phyloP scores from a whole-genome alignment of 2,888 invertebrate species.

The Colletes collaris region DNA sequence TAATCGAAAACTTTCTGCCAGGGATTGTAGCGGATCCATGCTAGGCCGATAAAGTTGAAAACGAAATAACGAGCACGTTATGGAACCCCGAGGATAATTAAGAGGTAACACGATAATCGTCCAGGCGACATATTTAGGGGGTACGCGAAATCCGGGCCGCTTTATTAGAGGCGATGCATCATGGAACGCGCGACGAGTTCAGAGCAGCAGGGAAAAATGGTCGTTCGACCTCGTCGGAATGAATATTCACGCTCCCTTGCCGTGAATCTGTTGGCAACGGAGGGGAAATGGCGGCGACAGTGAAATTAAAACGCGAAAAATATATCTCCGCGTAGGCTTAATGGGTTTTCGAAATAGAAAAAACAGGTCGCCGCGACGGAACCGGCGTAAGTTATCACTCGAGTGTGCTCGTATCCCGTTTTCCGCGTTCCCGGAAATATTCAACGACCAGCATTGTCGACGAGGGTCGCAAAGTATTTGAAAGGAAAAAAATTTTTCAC shows the following conservation, averaged over 20 bases:
- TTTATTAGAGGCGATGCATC: constrained; percentile 27
- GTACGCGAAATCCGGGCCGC: constrained; percentile 8
- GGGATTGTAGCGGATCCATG: background rate
- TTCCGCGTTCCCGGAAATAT: constrained; percentile 3
- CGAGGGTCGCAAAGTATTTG: constrained; percentile 1
- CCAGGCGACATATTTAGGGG: constrained; percentile 8
- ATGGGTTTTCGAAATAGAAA: constrained; percentile 41
- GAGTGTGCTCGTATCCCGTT: constrained; percentile 14
- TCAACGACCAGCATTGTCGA: background rate
- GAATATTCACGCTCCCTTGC: constrained; percentile 60
- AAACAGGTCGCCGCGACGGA: constrained; percentile 1
- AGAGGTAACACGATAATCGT: constrained; percentile 16
- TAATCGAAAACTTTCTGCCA: too few species aligned
- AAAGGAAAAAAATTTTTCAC: background rate
- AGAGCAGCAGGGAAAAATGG: constrained; percentile 6
- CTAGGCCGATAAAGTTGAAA: constrained; percentile 4
- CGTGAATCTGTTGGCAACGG: background rate
- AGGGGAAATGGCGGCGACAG: constrained; percentile 1
- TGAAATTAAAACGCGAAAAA: constrained; percentile 46
- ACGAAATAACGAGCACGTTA: constrained; percentile 12
- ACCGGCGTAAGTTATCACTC: constrained; percentile 7
- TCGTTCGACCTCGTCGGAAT: constrained; percentile 51
- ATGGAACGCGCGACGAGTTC: constrained; percentile 11
- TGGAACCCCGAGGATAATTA: constrained; percentile 13
- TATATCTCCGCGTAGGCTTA: constrained; percentile 19